Evolutionary conservation across 2,888 invertebrate genomes (phyloP), one percentile per base, ranked within the genome.

Genomic region (Gisinianus flammeolus): DNA sequence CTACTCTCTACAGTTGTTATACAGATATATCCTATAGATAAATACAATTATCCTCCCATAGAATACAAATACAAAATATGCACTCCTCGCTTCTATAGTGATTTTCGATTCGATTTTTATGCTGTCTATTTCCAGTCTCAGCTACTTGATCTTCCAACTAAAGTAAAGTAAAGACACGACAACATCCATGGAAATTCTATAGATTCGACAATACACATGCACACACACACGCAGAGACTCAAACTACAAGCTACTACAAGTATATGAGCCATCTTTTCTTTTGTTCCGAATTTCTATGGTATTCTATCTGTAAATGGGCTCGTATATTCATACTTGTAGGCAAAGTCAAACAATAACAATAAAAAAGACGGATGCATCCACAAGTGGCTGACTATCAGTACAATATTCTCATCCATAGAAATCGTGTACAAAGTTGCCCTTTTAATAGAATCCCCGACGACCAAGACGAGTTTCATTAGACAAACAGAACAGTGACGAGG

Each of bases 311-410:
- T 67, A 31, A 33, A 24, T 67, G 5, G 19, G 31, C 8, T n/a
- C n/a, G n/a, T n/a, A n/a, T n/a, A n/a, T n/a, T n/a, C n/a, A n/a
- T n/a, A n/a, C n/a, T n/a, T n/a, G n/a, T n/a, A n/a, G n/a, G n/a
- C n/a, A n/a, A n/a, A n/a, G n/a, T n/a, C n/a, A n/a, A n/a, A n/a
- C n/a, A n/a, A n/a, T n/a, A n/a, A n/a, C n/a, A n/a, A n/a, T n/a
- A n/a, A n/a, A n/a, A n/a, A n/a, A n/a, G 8, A 58, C 28, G 62
- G 44, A 44, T 12, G 19, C 44, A 44, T 62, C 62, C 62, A 62
- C 62, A 62, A 62, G 62, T 62, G 62, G 62, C 62, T 62, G 24
- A n/a, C n/a, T n/a, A n/a, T n/a, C n/a, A n/a, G n/a, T n/a, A n/a
- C n/a, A n/a, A n/a, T n/a, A n/a, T n/a, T n/a, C n/a, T n/a, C n/a